These are phyloP conservation scores for Cavia porcellus DNA, from an alignment of 2,113 vertebrate genomes.

Conservation along the genomic window DNA sequence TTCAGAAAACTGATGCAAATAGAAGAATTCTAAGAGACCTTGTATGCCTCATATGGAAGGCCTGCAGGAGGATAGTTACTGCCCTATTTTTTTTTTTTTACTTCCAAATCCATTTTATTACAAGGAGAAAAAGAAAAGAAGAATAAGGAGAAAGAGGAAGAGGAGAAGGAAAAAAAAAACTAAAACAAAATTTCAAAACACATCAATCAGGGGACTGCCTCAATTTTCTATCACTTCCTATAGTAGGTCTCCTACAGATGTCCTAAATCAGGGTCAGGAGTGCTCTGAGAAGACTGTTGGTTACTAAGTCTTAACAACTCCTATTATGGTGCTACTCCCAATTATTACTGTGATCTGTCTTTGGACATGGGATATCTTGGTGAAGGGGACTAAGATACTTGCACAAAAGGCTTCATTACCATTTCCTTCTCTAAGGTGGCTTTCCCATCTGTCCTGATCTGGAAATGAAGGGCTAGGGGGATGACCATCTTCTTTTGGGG, in stretches of 20 bases:
- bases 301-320: neutral
- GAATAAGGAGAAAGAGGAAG: no score
- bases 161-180: no score
- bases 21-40: neutral
- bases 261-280: neutral
- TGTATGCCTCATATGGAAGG: neutral
- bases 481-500: neutral
- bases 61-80: neutral
- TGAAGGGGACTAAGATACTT: neutral
- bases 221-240: neutral
- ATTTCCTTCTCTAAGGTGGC: neutral
- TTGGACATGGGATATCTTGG: neutral
- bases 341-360: neutral
- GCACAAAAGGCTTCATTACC: neutral
- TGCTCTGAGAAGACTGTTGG: neutral
- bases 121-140: no score
- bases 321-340: neutral
- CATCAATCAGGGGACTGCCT: neutral
- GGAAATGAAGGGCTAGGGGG: neutral
- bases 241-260: neutral
- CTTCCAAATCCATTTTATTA: no score
- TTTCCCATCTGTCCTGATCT: neutral
- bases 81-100: neutral
- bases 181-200: no score
- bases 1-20: slow-evolving; percentile 45